Evolutionary conservation across 2,888 invertebrate species (phyloP), one percentile per base, ranked within the genome.

Genomic region (Netelia melanura): DNA sequence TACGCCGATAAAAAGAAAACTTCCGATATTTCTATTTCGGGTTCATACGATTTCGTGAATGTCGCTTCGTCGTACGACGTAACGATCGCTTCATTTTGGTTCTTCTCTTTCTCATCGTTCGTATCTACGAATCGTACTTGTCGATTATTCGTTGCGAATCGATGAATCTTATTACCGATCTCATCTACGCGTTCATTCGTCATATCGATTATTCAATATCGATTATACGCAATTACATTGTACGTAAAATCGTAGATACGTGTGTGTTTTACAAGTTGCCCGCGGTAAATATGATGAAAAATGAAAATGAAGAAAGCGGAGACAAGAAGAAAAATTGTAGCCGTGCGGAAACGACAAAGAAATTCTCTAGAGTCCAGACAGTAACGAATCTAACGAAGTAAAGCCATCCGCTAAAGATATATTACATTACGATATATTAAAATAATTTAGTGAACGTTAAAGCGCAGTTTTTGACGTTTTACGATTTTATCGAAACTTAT

Each of bases 351-450:
- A 38, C 38, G 38, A 38, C 38, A 6, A 38, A 38, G 38, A 38
- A 38, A 58, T 75, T 38, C 62, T 81, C 58, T 76, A 77, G 56
- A 84, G 84, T 85, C 81, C 78, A 81, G 67, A 65, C 17, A 77
- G 62, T 82, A 86, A 87, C 86, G 86, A 86, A 87, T 74, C 83
- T 87, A 88, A 87, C 86, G 86, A 89, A 88, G 74, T 52, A 80
- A 83, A 89, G 84, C 87, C 87, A 87, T 87, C 88, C 86, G 87
- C 80, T 65, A 44, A 83, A 84, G 23, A 75, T 87, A 87, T 74
- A 74, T 76, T 76, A 68, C 81, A 38, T 76, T 78, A 78, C 14
- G 64, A 72, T 78, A 82, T 74, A 56, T 70, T 62, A 25, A 72
- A 21, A 23, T 65, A 75, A 38, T 44, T 79, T 38, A 70, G 75